These are phyloP conservation scores for Scartelaos histophorus DNA, from an alignment of 2,113 vertebrate genomes.

Conservation along the genomic window DNA sequence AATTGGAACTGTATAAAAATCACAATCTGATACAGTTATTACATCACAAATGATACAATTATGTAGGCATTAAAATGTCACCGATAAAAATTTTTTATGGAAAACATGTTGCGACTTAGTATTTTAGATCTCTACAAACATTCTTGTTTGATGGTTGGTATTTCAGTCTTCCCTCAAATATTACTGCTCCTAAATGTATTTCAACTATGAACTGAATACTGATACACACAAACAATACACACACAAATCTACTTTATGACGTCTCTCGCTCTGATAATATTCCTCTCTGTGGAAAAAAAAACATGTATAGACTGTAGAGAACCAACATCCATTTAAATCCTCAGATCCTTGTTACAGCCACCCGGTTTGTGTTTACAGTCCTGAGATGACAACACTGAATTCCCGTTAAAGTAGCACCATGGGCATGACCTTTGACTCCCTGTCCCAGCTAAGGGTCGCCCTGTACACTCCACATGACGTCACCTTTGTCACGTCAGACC, in stretches of 20 bases:
- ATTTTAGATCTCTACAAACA: no score
- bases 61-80: not conserved
- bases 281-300: no score
- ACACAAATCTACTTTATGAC: no score
- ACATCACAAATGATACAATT: not conserved
- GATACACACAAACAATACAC: no score
- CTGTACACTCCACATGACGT: constrained; percentile 27
- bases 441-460: constrained; percentile 15
- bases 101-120: no score
- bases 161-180: no score
- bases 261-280: no score
- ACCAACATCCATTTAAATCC: not conserved
- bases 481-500: constrained; percentile 50
- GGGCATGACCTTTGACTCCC: constrained; percentile 28
- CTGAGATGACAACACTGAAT: constrained; percentile 23
- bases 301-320: not conserved
- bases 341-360: constrained; percentile 21
- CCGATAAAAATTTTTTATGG: no score
- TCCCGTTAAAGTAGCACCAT: constrained; percentile 8
- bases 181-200: no score
- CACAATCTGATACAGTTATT: not conserved
- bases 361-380: not conserved
- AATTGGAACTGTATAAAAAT: not conserved
- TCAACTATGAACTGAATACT: no score
- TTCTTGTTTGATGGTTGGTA: no score